phyloP scores from a whole-genome alignment of 2,113 vertebrate genomes.

The Myotis davidii region DNA sequence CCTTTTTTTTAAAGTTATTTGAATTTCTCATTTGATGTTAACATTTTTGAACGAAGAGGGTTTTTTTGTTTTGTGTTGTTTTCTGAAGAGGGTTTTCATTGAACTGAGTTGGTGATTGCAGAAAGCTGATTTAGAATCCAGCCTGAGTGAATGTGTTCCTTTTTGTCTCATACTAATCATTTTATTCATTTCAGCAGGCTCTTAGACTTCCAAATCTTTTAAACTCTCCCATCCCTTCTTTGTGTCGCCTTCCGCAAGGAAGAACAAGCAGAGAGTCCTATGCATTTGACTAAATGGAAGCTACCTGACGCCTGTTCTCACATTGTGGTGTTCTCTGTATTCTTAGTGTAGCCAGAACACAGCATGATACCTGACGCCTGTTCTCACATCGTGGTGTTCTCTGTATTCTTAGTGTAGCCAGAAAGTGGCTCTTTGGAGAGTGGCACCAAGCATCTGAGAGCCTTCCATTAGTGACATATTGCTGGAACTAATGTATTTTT shows the following conservation, averaged over 20 bases:
- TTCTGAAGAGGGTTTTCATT: not conserved
- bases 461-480: conserved; percentile 16
- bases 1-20: not conserved
- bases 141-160: not conserved
- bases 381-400: not conserved
- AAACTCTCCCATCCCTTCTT: not conserved
- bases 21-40: not conserved
- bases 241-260: not conserved
- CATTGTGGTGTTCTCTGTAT: not conserved
- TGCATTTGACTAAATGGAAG: conserved; percentile 29
- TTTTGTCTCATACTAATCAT: not conserved
- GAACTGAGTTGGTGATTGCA: not conserved
- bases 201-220: not conserved
- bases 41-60: not conserved
- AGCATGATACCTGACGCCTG: not conserved
- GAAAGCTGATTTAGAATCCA: conserved; percentile 28
- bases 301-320: conserved; percentile 26
- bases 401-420: not conserved
- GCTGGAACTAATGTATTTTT: conserved; percentile 26
- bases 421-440: not conserved
- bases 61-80: no score
- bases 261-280: not conserved
- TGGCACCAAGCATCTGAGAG: not conserved
- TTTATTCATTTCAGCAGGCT: not conserved
- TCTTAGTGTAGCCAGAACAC: not conserved